A percentile compares a stretch with the other conserved stretches of the same genome.
These are phyloP conservation scores for Onchidella celtica DNA, from an alignment of 2,888 invertebrate species.

Conservation along the genomic window DNA sequence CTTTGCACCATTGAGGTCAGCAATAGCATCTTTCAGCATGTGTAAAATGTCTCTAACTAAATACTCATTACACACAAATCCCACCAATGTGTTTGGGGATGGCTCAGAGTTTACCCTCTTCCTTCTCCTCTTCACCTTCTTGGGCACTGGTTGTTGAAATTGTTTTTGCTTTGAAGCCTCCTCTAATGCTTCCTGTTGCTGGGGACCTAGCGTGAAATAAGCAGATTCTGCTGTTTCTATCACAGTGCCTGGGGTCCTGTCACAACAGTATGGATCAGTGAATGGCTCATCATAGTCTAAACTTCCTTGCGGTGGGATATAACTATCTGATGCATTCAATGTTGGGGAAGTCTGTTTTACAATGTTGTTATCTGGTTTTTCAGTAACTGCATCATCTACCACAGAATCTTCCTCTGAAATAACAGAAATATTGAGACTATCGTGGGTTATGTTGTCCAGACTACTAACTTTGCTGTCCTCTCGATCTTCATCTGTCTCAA, in stretches of 20 bases:
- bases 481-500: conserved; percentile 65
- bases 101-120: conserved; percentile 19
- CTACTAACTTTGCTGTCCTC: conserved; percentile 54
- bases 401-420: conserved; percentile 56
- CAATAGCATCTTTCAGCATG: conserved; percentile 71
- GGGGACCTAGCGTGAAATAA: conserved; percentile 17
- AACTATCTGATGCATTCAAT: background rate
- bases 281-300: conserved; percentile 40
- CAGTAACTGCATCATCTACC: conserved; percentile 19
- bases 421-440: conserved; percentile 48
- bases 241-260: background rate
- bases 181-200: background rate
- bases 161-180: background rate
- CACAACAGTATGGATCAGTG: conserved; percentile 18
- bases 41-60: conserved; percentile 69
- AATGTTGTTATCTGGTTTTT: background rate
- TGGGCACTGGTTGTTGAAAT: background rate
- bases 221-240: background rate
- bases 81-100: conserved; percentile 18
- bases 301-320: background rate
- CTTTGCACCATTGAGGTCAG: conserved; percentile 68
- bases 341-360: background rate
- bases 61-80: conserved; percentile 53
- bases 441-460: conserved; percentile 43
- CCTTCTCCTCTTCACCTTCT: conserved; percentile 6